These are phyloP conservation scores for Cinara cedri DNA, from an alignment of 2,888 invertebrate genomes.

Conservation along the genomic window DNA sequence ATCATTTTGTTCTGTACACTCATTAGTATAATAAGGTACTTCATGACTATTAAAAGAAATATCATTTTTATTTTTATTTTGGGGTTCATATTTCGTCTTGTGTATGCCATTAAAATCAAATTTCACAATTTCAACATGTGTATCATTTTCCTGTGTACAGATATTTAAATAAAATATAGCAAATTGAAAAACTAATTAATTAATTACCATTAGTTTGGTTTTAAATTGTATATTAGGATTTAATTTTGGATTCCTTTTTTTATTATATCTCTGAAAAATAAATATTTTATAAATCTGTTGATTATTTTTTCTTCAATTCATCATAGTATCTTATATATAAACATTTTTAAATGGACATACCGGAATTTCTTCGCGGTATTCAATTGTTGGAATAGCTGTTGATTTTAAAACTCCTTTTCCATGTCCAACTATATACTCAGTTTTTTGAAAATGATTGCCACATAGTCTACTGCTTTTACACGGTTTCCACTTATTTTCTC, in stretches of 20 bases:
- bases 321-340: no score
- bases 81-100: neutral
- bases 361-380: neutral
- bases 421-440: conserved; percentile 48
- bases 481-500: conserved; percentile 41
- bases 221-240: neutral
- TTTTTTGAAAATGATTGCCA: conserved; percentile 47
- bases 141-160: neutral
- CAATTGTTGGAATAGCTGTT: conserved; percentile 46
- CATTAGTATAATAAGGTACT: neutral
- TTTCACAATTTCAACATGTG: conserved; percentile 18
- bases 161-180: neutral
- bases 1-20: neutral
- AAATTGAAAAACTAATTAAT: neutral
- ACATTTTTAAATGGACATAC: neutral
- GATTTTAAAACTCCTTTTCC: conserved; percentile 48
- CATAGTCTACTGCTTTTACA: conserved; percentile 50
- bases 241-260: neutral
- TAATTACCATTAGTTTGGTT: conserved; percentile 5
- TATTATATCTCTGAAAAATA: conserved; percentile 27
- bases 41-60: neutral
- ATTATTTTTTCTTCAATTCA: neutral
- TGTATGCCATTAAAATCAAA: neutral
- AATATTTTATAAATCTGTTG: neutral
- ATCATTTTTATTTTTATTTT: neutral